Base-by-base conservation (phyloP, 2,113 vertebrate species). In the Panthera leo region DNA sequence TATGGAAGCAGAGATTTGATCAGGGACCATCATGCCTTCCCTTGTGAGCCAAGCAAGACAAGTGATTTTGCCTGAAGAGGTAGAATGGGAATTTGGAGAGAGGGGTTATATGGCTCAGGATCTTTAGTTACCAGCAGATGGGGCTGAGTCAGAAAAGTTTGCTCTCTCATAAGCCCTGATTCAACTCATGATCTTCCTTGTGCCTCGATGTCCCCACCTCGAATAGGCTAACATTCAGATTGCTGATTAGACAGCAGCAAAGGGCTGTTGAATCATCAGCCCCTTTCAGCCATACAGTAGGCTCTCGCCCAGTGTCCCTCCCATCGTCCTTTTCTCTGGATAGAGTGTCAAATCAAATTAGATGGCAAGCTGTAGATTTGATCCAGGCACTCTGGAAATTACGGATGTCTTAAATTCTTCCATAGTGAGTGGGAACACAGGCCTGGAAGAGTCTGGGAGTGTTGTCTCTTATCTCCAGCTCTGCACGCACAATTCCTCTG, bases 21-120 rank as follows among this genome's bases (percentile, higher is more conserved):
- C 39, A 1, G 27, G 34, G 51, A 15, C 45, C 9, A 25, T 29
- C 2, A 0, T 13, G 34, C 34, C 78, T 53, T 92, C 48, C 7
- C 2, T 29, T 76, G 42, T 82, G 79, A 76, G 39, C 65, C 27
- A 23, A 39, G 42, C 16, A 18, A 6, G 14, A 42, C 16, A 13
- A 2, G 8, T 3, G 8, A 19, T 65, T 71, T 92, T 83, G 10
- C 25, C 23, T 42, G 58, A 76, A 95, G 58, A 87, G n/a, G 12
- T 25, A 14, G 61, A n/a, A 13, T 4, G 18, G 36, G 34, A 10
- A 16, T 14, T 3, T 14, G 70, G 7, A 16, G 19, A 39, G 0
- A 61, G 14, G 4, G 5, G 1, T 31, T 48, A 0, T 2, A 0
- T 7, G 55, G 16, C n/a, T 89, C 51, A 6, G 10, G 31, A 1